Base-by-base conservation (phyloP, 2,797 vertebrate genomes). In the Anisognathus igniventris region DNA sequence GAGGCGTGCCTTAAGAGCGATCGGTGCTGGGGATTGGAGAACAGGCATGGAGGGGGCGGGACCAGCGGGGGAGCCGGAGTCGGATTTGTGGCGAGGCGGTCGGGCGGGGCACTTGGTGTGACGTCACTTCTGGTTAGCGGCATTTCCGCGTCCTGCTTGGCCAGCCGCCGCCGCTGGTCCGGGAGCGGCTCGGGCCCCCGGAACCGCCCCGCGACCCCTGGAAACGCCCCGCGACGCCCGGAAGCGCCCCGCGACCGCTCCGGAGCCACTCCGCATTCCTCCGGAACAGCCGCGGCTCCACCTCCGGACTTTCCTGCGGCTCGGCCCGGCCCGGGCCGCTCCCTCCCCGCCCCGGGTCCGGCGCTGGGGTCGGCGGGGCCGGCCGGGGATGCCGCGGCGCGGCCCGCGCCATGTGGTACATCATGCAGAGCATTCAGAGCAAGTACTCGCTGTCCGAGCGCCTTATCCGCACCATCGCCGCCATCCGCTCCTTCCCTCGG, bases 401-500 rank as follows among this genome's bases (percentile, higher is more conserved):
- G 51, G 39, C 33, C 97, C 98, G 98, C 98, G 99, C 98, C 98
- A 99, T 99, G 99, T 99, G 99, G 99, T 99, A 99, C 98, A 98
- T 99, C 97, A 99, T 99, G 99, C 98, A 99, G 98, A 99, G 98
- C 98, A 98, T 99, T 98, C 99, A 99, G 95, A 99, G 99, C 98
- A 99, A 99, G 97, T 99, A 99, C 95, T 99, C 99, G 25, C 98
- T 99, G 96, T 99, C 99, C 6, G 99, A 99, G 97, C 98, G 99
- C 77, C 98, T 99, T 62, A 99, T 99, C 96, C 98, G 99, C 77
- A 99, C 99, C 61, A 99, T 99, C 30, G 98, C 99, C 77, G 99
- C 99, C 97, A 99, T 99, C 90, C 99, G 99, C 61, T 99, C 99
- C 37, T 58, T 58, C 33, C 56, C 56, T 37, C 56, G 56, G 33